Evolutionary conservation across 2,797 vertebrate genomes (phyloP), one percentile per base, ranked within the genome.

Genomic region (Crenuchus spilurus): DNA sequence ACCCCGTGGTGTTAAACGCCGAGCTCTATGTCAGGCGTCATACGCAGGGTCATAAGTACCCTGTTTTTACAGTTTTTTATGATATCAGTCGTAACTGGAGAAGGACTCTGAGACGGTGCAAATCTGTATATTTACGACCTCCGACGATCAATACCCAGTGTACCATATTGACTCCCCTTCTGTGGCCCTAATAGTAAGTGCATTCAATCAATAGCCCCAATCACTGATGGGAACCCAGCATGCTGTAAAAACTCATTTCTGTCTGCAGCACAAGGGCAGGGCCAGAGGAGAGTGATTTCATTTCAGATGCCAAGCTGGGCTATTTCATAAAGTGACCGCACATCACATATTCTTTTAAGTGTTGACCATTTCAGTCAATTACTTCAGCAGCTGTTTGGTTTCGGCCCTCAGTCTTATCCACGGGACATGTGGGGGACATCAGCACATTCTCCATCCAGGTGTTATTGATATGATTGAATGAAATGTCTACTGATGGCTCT

Each of bases 61-160:
- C 48, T 9, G 55, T 68, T 76, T 78, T 51, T 51, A 58, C 48
- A 6, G 16, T 26, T 76, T 65, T 66, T 75, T 28, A 64, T 70
- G 58, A 77, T 48, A 42, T 66, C 64, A 30, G 67, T 22, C 24
- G 26, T 74, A 74, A 37, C 61, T 62, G 9, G 37, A 62, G 33
- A 33, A 10, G 49, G 54, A 11, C 61, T 63, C 39, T 33, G 26
- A 64, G 54, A 67, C 33, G 18, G 64, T 37, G 55, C 60, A 51
- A 77, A 72, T 70, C 55, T 74, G 72, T 75, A 70, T 80, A 82
- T 76, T 83, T 82, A 80, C 78, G 48, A 65, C 31, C 35, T 52
- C 26, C 46, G 57, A 69, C 48, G 72, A 84, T 87, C 84, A 70
- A 86, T 87, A 74, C 41, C 61, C 58, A 70, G 80, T 80, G 73